Conservation (phyloP, 2,113 vertebrate species). For the Megaleporinus macrocephalus region DNA sequence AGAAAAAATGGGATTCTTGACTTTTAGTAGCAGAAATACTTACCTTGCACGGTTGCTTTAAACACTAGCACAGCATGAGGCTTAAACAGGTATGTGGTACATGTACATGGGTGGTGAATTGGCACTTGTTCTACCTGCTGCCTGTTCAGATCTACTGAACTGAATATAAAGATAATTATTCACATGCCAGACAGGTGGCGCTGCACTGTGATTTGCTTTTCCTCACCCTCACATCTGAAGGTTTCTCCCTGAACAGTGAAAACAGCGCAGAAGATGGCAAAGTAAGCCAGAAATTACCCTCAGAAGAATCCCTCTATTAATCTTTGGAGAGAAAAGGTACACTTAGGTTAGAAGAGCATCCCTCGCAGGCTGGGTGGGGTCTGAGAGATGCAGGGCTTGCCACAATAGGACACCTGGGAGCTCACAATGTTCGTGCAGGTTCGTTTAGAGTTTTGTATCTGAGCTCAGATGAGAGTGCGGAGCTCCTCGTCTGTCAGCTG, state of each 20-base stretch:
- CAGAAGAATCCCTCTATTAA: conserved; percentile 35
- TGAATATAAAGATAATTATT: background rate
- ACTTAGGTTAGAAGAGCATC: conserved; percentile 49
- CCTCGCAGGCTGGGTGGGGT: background rate
- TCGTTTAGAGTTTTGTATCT: background rate
- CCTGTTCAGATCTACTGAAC: no score
- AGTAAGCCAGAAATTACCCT: background rate
- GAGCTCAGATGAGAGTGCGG: conserved; percentile 73
- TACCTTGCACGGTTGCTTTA: no score
- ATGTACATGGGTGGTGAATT: background rate
- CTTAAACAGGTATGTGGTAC: background rate
- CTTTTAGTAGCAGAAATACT: no score
- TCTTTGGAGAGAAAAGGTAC: conserved; percentile 40
- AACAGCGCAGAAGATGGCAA: background rate
- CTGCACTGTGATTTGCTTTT: background rate
- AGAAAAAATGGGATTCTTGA: no score
- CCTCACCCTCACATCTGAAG: background rate
- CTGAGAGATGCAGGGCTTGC: background rate
- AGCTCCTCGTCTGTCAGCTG: conserved; percentile 87
- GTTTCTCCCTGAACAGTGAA: conserved; percentile 10
- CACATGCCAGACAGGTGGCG: background rate
- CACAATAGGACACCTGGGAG: background rate
- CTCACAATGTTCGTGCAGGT: background rate
- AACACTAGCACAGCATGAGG: background rate
- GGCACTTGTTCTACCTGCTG: background rate